These are phyloP conservation scores for Sprattus sprattus DNA, from an alignment of 2,113 vertebrate species.

Conservation along the genomic window DNA sequence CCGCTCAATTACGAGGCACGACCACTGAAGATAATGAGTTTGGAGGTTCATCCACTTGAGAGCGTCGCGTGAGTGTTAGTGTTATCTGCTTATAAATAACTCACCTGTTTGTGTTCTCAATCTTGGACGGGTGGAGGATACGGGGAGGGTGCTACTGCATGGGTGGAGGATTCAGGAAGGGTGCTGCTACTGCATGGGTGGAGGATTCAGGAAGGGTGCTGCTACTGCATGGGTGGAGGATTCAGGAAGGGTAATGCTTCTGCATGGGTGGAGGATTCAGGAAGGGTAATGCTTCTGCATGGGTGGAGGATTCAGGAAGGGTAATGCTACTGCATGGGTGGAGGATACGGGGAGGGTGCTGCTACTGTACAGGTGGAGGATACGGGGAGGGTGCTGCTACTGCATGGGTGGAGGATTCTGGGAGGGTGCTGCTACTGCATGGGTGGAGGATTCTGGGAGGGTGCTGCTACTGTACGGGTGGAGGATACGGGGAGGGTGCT, in stretches of 20 bases:
- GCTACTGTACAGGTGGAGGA: background rate
- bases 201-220: background rate
- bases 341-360: background rate
- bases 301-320: background rate
- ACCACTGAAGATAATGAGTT: no score
- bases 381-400: background rate
- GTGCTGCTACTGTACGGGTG: background rate
- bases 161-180: background rate
- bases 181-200: background rate
- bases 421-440: background rate
- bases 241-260: background rate
- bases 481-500: background rate
- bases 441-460: background rate
- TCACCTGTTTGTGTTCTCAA: no score
- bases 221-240: background rate
- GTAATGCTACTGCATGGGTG: background rate
- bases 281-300: no score
- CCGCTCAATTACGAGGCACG: no score
- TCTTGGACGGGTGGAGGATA: background rate
- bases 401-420: background rate
- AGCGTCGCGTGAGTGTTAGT: no score
- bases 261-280: background rate
- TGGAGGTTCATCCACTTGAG: background rate
- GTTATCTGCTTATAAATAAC: no score
- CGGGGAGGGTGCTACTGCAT: background rate